Base-by-base conservation (phyloP, 2,888 invertebrate genomes). In the Pachycephus smyrnensis region DNA sequence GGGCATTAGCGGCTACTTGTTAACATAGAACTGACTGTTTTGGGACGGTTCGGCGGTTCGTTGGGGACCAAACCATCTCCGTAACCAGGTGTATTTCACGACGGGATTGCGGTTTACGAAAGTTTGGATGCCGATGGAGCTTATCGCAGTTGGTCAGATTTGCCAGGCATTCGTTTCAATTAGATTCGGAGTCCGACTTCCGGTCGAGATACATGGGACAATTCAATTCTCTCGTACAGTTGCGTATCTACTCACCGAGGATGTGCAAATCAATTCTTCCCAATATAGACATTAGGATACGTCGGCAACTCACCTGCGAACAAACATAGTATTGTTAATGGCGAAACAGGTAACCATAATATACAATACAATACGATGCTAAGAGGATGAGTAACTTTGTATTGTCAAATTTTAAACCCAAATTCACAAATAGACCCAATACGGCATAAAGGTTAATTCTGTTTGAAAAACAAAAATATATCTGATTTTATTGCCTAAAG, bases 281-380 rank as follows among this genome's bases (percentile, higher is more conserved):
- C 31, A 12, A 33, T 33, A 71, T 12, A 31, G 32, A 31, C 31
- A 33, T 71, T 33, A 32, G 32, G 71, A 30, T 23, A 33, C 71
- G 71, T 71, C 71, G 71, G 33, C 12, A 23, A 82, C 80, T 80
- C 73, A 80, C 80, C 81, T 82, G 79, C 3, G 79, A 80, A 75
- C 36, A 31, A 32, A 79, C 73, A 77, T 69, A 68, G 74, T 55
- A 69, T 35, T 69, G 15, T 40, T 15, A 40, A 40, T 40, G 40
- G 15, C 15, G 15, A 55, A 55, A 23, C 55, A 55, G 23, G 55
- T 9, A 55, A 55, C 55, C 9, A 55, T 23, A 23, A 9, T 23
- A 9, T 9, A 40, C 15, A 40, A 6, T 40, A 40, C 40, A 55
- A 55, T 40, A 4, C 15, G 15, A 40, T 40, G 40, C 15, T 40